These are phyloP conservation scores for Ormyrus nitidulus DNA, from an alignment of 2,888 invertebrate genomes.

Conservation along the genomic window DNA sequence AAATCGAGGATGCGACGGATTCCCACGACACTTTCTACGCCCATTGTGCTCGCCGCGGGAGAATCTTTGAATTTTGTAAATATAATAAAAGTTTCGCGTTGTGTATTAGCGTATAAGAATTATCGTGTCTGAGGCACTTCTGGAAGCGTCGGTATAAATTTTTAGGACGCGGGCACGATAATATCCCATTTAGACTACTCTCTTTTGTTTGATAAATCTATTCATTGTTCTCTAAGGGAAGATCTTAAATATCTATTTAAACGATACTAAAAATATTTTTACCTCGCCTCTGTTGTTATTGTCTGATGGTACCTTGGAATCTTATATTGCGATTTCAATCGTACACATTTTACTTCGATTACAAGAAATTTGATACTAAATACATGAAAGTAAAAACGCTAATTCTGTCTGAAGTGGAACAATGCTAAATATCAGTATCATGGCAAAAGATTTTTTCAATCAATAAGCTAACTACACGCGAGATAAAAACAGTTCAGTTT, in stretches of 20 bases:
- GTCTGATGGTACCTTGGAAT: too few species aligned
- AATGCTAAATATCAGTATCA: too few species aligned
- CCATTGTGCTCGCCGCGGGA: background rate
- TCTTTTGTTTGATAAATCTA: slow-evolving; percentile 10
- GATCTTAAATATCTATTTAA: background rate
- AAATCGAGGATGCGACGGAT: slow-evolving; percentile 1
- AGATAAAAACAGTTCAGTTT: too few species aligned
- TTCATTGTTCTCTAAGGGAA: slow-evolving; percentile 16
- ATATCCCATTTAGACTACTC: background rate
- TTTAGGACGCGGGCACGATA: too few species aligned
- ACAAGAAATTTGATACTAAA: too few species aligned
- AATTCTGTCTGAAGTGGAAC: too few species aligned
- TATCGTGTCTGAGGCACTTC: background rate
- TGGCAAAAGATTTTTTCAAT: too few species aligned
- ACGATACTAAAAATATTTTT: background rate
- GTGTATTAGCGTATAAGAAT: background rate
- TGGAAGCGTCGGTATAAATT: background rate
- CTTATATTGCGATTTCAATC: too few species aligned
- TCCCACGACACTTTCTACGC: background rate
- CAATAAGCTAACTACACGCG: too few species aligned
- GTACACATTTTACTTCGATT: too few species aligned
- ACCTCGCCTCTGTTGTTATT: too few species aligned
- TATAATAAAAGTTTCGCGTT: background rate
- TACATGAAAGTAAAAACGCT: too few species aligned
- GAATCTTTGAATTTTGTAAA: background rate